Evolutionary conservation across 1,140 invertebrate genomes (phyloP).

Genomic region (Drosophila tristis): DNA sequence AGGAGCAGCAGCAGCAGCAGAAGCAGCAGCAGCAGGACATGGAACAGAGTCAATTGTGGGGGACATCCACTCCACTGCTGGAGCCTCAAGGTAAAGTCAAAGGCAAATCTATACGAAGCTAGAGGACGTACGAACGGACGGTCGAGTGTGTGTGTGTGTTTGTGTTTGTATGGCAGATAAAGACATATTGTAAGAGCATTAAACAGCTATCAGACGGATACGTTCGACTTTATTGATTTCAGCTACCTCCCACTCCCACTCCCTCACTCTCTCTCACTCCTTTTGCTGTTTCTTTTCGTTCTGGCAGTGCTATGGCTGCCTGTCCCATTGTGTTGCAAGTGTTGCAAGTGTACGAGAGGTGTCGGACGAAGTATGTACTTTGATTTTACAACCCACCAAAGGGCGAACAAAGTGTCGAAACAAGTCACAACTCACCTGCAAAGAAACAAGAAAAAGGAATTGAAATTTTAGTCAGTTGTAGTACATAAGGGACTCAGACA

Average conservation of each 20-base stretch:
- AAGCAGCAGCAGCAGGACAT: not conserved
- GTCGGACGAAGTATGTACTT: conserved; percentile 69
- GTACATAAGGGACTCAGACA: conserved; percentile 37
- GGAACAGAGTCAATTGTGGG: conserved; percentile 38
- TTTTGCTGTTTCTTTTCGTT: conserved; percentile 13
- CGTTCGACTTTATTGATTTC: conserved; percentile 79
- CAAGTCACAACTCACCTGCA: conserved; percentile 65
- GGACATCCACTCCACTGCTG: conserved; percentile 20
- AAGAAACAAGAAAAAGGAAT: conserved; percentile 62
- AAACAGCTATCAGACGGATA: conserved; percentile 81
- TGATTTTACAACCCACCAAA: conserved; percentile 76
- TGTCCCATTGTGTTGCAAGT: conserved; percentile 27
- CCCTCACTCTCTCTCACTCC: conserved; percentile 16
- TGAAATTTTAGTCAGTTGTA: conserved; percentile 76
- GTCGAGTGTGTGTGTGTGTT: not conserved
- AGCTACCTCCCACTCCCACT: conserved; percentile 30
- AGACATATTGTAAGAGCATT: conserved; percentile 81
- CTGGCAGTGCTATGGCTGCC: too few relatives aligned
- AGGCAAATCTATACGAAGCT: conserved; percentile 50
- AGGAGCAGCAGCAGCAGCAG: not conserved
- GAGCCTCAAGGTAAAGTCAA: conserved; percentile 77
- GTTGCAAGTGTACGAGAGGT: conserved; percentile 10
- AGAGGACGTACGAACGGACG: not conserved
- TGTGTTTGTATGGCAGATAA: conserved; percentile 37
- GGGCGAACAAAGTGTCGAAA: conserved; percentile 32